A percentile compares a stretch with the other conserved stretches of the same genome.
phyloP scores from a whole-genome alignment of 2,113 vertebrate species.

The Puntigrus tetrazona region DNA sequence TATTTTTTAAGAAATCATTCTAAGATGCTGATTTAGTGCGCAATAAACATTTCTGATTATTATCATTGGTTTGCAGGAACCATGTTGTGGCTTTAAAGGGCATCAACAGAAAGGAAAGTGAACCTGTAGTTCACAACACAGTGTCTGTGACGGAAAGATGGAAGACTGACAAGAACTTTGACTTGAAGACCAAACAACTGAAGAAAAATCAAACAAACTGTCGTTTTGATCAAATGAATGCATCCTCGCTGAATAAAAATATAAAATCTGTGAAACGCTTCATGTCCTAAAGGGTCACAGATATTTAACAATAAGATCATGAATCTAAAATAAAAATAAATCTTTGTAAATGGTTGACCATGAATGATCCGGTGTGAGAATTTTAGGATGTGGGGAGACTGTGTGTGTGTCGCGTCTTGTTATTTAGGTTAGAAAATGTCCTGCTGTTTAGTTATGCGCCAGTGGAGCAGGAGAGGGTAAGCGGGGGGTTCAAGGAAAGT shows the following conservation, averaged over 20 bases:
- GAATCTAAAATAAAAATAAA: neutral
- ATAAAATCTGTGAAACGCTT: neutral
- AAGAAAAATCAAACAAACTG: too few relatives aligned
- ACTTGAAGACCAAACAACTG: conserved; percentile 38
- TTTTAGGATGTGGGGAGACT: conserved; percentile 4
- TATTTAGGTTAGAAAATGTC: conserved; percentile 30
- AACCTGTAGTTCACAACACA: neutral
- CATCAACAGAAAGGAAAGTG: conserved; percentile 72
- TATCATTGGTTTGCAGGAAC: neutral
- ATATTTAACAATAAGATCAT: too few relatives aligned
- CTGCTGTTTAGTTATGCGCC: conserved; percentile 43
- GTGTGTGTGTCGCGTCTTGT: conserved; percentile 32
- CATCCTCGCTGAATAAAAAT: neutral
- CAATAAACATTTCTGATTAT: neutral
- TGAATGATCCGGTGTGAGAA: neutral
- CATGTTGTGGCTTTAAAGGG: neutral
- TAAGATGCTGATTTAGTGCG: neutral
- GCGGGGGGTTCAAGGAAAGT: neutral
- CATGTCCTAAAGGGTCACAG: too few relatives aligned
- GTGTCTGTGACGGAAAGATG: conserved; percentile 5
- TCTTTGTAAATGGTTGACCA: neutral
- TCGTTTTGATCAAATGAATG: neutral
- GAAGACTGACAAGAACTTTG: conserved; percentile 31
- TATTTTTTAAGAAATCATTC: neutral
- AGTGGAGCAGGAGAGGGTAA: conserved; percentile 16